Conservation (phyloP, 2,888 invertebrate genomes). For the Trachelus iudaicus region DNA sequence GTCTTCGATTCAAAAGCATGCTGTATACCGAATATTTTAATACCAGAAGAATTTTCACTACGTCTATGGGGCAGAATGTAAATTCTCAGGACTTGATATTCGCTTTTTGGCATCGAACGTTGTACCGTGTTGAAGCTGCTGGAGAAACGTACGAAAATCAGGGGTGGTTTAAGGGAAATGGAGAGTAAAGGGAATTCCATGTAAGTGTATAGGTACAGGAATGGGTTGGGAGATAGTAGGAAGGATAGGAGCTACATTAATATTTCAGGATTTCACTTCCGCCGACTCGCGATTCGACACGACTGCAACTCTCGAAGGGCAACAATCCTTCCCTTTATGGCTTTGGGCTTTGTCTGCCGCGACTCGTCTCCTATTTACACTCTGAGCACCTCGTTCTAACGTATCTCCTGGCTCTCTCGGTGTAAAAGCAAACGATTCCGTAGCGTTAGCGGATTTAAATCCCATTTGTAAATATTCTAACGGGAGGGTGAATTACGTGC, state of each 20-base stretch:
- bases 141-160: neutral
- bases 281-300: conserved; percentile 37
- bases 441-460: conserved; percentile 35
- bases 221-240: conserved; percentile 20
- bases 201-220: neutral
- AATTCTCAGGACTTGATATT: neutral
- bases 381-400: conserved; percentile 30
- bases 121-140: neutral
- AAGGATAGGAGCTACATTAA: conserved; percentile 39
- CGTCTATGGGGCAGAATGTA: neutral
- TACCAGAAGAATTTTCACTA: too few relatives aligned
- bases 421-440: conserved; percentile 28
- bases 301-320: conserved; percentile 21
- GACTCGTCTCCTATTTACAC: conserved; percentile 42
- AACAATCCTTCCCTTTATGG: conserved; percentile 32
- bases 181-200: conserved; percentile 1
- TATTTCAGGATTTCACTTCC: conserved; percentile 49
- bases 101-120: neutral
- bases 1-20: too few relatives aligned
- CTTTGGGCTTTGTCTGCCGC: conserved; percentile 21
- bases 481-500: conserved; percentile 22
- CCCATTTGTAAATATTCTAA: conserved; percentile 39
- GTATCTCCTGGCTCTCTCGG: conserved; percentile 16
- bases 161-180: neutral
- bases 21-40: too few relatives aligned